Evolutionary conservation across 2,797 vertebrate species (phyloP).

Genomic region (Pseudocheirus occidentalis): DNA sequence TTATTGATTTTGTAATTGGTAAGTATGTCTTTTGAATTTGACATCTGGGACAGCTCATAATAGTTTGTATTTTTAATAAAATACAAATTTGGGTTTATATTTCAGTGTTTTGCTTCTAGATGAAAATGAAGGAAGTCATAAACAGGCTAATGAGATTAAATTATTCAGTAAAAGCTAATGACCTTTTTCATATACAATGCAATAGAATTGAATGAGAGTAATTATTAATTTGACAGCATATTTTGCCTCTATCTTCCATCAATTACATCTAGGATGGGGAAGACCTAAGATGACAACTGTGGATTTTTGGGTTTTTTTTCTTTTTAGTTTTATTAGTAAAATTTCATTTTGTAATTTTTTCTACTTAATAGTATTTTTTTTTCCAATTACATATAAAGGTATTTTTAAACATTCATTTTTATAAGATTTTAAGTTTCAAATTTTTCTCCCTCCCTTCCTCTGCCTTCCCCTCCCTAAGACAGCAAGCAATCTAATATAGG

Average conservation of each 20-base stretch:
- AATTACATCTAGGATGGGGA: not conserved
- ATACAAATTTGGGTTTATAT: not conserved
- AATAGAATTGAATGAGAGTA: not conserved
- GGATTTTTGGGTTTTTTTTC: no score
- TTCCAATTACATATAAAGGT: not conserved
- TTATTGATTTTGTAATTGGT: conserved; percentile 34
- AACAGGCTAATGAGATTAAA: not conserved
- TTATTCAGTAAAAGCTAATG: not conserved
- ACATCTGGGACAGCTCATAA: not conserved
- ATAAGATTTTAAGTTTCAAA: not conserved
- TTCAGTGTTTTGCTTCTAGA: not conserved
- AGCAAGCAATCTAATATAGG: not conserved
- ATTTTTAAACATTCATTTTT: not conserved
- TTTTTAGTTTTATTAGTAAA: no score
- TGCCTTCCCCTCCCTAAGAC: not conserved
- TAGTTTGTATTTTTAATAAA: not conserved
- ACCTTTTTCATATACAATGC: not conserved
- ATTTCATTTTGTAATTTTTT: no score
- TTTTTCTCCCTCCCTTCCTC: not conserved
- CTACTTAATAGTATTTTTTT: no score
- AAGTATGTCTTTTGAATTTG: conserved; percentile 5
- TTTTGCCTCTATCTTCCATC: not conserved
- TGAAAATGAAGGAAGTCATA: not conserved
- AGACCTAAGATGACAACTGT: not conserved
- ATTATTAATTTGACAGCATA: conserved; percentile 44